A percentile compares a stretch with the other conserved stretches of the same genome.
Conservation (phyloP, 2,888 invertebrate genomes). For the Rhyacophila evoluta region DNA sequence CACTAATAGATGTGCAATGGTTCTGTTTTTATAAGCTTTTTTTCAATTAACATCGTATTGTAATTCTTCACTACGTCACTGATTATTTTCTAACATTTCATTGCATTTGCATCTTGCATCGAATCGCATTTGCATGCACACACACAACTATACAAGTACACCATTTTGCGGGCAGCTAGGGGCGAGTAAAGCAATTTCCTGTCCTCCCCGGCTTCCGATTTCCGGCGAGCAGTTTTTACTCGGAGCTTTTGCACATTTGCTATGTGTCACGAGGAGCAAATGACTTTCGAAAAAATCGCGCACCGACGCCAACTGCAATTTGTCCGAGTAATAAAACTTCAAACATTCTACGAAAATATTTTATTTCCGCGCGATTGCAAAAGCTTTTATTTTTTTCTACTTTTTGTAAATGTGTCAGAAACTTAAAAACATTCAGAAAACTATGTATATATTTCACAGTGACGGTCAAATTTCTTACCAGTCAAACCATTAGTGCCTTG, state of each 20-base stretch:
- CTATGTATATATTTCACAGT: too few species aligned
- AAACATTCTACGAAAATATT: background rate
- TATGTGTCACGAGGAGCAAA: conserved; percentile 2
- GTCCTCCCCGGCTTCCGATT: conserved; percentile 46
- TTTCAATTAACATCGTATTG: too few species aligned
- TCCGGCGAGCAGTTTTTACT: conserved; percentile 34
- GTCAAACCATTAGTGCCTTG: too few species aligned
- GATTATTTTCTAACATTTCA: background rate
- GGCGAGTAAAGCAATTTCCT: conserved; percentile 44
- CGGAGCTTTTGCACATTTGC: conserved; percentile 35
- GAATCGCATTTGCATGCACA: background rate
- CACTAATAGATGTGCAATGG: too few species aligned
- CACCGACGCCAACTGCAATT: background rate
- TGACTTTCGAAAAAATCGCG: conserved; percentile 22
- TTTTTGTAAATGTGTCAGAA: too few species aligned
- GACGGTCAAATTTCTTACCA: too few species aligned
- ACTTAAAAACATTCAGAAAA: background rate
- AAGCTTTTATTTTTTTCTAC: too few species aligned
- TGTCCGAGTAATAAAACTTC: conserved; percentile 6
- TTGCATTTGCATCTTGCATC: background rate
- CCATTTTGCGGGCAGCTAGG: conserved; percentile 23
- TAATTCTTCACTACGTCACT: too few species aligned
- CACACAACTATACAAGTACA: background rate
- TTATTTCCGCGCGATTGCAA: background rate
- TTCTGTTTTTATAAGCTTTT: too few species aligned